A percentile compares a stretch with the other conserved stretches of the same genome.
Evolutionary conservation across 2,888 invertebrate species (phyloP).

Genomic region (Drosophila nigritarsus): DNA sequence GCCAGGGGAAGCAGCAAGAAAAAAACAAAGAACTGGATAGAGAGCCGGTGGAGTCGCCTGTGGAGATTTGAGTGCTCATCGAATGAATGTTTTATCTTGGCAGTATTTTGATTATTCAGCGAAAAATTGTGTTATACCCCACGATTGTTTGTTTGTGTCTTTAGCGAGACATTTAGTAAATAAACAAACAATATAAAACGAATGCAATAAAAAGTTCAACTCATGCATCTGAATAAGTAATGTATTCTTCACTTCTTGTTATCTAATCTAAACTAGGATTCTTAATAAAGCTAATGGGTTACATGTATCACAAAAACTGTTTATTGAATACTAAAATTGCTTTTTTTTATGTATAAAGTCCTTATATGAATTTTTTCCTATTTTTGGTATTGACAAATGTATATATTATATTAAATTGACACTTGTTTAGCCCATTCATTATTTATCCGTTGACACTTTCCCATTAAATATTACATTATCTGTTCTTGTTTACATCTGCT

Average conservation of each 20-base stretch:
- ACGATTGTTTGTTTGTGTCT: conserved; percentile 22
- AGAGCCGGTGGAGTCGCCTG: conserved; percentile 69
- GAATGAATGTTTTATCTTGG: conserved; percentile 57
- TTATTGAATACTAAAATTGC: neutral
- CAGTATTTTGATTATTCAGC: conserved; percentile 59
- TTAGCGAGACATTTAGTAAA: conserved; percentile 35
- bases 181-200: conserved; percentile 40
- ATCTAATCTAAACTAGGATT: neutral
- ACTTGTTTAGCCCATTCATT: conserved; percentile 3
- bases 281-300: neutral
- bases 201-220: conserved; percentile 15
- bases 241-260: neutral
- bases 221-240: neutral
- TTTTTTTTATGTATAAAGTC: neutral
- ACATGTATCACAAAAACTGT: neutral
- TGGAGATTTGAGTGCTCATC: conserved; percentile 64
- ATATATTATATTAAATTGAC: neutral
- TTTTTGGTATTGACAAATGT: neutral
- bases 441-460: too few relatives aligned
- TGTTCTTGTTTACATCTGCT: conserved; percentile 37
- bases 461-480: too few relatives aligned
- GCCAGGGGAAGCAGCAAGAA: conserved; percentile 29
- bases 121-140: conserved; percentile 18
- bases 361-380: neutral
- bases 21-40: conserved; percentile 20